Evolutionary conservation across 37 sponge, comb jelly and placozoan species (phyloP).

Genomic region (Dysidea cf. avara): DNA sequence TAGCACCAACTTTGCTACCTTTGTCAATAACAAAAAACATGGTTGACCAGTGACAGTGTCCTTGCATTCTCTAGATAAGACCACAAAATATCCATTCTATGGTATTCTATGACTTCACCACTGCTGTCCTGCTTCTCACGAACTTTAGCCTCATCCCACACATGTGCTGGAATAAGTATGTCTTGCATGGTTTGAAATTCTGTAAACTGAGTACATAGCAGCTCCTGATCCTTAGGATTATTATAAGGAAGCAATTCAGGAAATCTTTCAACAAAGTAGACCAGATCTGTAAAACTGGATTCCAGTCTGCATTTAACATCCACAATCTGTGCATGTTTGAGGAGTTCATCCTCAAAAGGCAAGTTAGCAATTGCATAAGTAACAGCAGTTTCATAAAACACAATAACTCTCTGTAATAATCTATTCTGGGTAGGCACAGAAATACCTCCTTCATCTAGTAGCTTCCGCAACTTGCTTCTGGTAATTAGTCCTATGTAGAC

Average conservation of each 20-base stretch:
- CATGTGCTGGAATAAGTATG: background rate
- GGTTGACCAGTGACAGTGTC: background rate
- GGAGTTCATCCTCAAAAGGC: conserved; percentile 6
- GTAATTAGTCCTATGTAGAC: conserved; percentile 5
- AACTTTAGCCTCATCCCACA: background rate
- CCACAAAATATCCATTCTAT: no score
- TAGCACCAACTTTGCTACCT: conserved; percentile 13
- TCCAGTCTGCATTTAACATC: no score
- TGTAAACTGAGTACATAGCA: no score
- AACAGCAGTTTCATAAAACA: background rate
- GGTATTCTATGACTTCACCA: no score
- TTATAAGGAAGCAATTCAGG: background rate
- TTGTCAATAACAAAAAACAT: background rate
- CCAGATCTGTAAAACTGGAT: no score
- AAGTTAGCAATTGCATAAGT: conserved; percentile 6
- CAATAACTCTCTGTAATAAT: conserved; percentile 1
- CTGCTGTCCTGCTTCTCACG: background rate
- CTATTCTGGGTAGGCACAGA: background rate
- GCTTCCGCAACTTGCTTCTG: background rate
- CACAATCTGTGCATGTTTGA: no score
- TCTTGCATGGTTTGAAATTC: no score
- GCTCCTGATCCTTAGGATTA: background rate
- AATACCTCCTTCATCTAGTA: conserved; percentile 14
- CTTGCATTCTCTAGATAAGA: no score
- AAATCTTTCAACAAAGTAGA: conserved; percentile 20